Conservation (phyloP, 2,113 vertebrate genomes). For the Sinocyclocheilus anophthalmus region DNA sequence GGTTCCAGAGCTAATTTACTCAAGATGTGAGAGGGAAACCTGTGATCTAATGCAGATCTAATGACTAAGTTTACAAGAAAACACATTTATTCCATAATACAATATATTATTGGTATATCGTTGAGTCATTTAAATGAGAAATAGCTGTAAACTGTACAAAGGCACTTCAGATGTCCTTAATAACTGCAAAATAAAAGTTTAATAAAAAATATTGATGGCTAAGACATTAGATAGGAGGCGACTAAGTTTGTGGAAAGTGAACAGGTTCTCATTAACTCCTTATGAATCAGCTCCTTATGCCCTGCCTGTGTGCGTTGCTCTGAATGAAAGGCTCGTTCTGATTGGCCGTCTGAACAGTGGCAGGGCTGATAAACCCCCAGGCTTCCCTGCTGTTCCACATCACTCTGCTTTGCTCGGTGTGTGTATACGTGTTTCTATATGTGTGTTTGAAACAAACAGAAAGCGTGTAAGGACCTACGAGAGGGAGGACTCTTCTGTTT, state of each 20-base stretch:
- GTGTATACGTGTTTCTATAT: constrained; percentile 36
- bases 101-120: background rate
- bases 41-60: constrained; percentile 25
- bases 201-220: background rate
- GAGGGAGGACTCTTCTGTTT: constrained; percentile 36
- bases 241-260: constrained; percentile 43
- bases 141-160: background rate
- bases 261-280: constrained; percentile 28
- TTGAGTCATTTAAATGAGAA: constrained; percentile 18
- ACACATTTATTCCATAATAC: constrained; percentile 14
- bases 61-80: constrained; percentile 29
- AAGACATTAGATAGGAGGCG: background rate
- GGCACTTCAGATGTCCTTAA: background rate
- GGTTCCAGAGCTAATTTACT: background rate
- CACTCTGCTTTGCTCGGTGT: constrained; percentile 44
- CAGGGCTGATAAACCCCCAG: constrained; percentile 73
- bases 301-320: constrained; percentile 32
- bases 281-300: constrained; percentile 50
- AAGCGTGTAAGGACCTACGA: constrained; percentile 13
- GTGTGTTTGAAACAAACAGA: constrained; percentile 45
- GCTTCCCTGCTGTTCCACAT: constrained; percentile 61
- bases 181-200: background rate
- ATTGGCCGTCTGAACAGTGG: constrained; percentile 71
- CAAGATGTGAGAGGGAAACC: constrained; percentile 7
- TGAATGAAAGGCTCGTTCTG: constrained; percentile 54